Conservation (phyloP, 2,113 vertebrate genomes). For the Solea senegalensis region DNA sequence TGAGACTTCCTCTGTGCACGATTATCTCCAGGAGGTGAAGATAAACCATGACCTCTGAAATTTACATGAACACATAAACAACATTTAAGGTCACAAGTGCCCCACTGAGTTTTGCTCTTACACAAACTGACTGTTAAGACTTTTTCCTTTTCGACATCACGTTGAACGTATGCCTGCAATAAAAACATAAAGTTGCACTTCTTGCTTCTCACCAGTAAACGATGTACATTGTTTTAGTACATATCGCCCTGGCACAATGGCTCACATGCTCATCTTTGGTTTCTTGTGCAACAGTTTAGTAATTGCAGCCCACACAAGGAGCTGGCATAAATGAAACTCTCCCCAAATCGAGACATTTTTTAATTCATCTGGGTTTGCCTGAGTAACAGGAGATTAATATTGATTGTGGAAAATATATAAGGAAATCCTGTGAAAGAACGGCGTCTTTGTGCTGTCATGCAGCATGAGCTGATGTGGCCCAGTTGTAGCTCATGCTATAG, state of each 20-base stretch:
- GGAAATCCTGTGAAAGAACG: slow-evolving; percentile 52
- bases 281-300: not conserved
- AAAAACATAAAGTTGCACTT: not conserved
- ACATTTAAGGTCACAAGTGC: slow-evolving; percentile 16
- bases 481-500: slow-evolving; percentile 38
- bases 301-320: slow-evolving; percentile 50
- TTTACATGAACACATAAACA: slow-evolving; percentile 55
- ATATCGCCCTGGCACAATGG: not conserved
- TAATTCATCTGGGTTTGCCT: slow-evolving; percentile 24
- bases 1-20: slow-evolving; percentile 30
- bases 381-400: slow-evolving; percentile 41
- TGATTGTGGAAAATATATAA: slow-evolving; percentile 41
- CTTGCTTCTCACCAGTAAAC: not conserved
- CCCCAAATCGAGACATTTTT: slow-evolving; percentile 18
- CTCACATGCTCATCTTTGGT: slow-evolving; percentile 13
- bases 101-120: slow-evolving; percentile 7
- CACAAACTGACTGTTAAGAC: slow-evolving; percentile 35
- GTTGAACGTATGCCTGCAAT: not conserved
- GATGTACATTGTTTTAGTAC: not conserved
- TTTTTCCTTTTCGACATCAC: not conserved
- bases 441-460: slow-evolving; percentile 50
- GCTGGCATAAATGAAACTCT: slow-evolving; percentile 22
- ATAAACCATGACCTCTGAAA: slow-evolving; percentile 67
- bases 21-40: slow-evolving; percentile 52
- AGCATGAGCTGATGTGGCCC: slow-evolving; percentile 33